These are phyloP conservation scores for Epinephelus lanceolatus DNA, from an alignment of 2,113 vertebrate species.

Conservation along the genomic window DNA sequence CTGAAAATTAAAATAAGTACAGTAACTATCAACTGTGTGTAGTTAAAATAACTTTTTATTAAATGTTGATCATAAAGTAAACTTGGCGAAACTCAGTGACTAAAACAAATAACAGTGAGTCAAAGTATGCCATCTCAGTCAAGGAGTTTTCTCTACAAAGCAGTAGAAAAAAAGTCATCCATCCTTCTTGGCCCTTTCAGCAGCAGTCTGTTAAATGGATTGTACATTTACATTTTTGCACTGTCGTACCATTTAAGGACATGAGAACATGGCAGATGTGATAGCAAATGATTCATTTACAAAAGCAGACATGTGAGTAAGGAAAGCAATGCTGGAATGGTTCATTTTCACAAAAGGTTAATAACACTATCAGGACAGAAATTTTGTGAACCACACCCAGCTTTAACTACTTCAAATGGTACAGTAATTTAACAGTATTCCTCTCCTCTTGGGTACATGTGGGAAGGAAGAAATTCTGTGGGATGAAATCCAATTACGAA, in stretches of 20 bases:
- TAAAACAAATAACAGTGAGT: background rate
- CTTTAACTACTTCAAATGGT: slow-evolving; percentile 50
- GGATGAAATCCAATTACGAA: slow-evolving; percentile 71
- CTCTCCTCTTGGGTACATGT: slow-evolving; percentile 35
- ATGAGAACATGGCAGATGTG: background rate
- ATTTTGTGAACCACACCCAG: slow-evolving; percentile 36
- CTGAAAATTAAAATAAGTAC: background rate
- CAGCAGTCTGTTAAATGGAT: background rate
- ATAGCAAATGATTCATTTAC: slow-evolving; percentile 8
- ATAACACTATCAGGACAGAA: slow-evolving; percentile 23
- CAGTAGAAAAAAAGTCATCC: background rate
- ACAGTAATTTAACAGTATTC: slow-evolving; percentile 49
- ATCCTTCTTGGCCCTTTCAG: background rate
- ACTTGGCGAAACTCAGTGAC: background rate
- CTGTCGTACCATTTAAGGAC: background rate
- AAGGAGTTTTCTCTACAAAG: background rate
- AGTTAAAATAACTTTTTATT: background rate
- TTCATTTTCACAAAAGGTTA: slow-evolving; percentile 2
- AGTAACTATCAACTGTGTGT: background rate
- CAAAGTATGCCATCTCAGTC: background rate
- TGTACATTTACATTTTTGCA: background rate
- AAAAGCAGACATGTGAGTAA: background rate
- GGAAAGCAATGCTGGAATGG: slow-evolving; percentile 5
- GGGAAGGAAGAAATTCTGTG: slow-evolving; percentile 21
- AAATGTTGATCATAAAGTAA: background rate